Percentiles rank a stretch among this genome's conserved stretches.
phyloP scores from a whole-genome alignment of 2,113 vertebrate genomes.

The Drymodes brunneopygia region DNA sequence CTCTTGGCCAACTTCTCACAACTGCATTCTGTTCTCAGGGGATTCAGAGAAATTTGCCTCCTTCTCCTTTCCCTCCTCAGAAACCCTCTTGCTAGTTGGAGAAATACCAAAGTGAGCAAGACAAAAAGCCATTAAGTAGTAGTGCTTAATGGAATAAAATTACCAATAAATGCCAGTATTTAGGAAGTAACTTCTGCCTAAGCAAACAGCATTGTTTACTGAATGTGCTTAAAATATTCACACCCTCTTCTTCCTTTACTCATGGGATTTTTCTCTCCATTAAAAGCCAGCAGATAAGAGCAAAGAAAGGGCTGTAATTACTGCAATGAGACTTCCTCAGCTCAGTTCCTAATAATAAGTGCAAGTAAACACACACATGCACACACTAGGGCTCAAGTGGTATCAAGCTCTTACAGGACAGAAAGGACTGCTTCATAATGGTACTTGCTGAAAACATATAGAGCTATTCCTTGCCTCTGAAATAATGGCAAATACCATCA shows the following conservation, averaged over 20 bases:
- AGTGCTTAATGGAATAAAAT: neutral
- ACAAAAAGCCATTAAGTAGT: neutral
- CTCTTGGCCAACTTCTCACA: neutral
- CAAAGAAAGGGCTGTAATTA: neutral
- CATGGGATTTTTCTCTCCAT: neutral
- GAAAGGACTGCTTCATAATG: neutral
- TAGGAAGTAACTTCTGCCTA: neutral
- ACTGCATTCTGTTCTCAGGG: neutral
- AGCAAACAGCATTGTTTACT: neutral
- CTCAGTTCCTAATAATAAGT: neutral
- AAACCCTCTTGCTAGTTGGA: neutral
- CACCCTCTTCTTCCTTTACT: neutral
- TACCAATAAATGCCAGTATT: neutral
- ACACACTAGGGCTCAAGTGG: neutral
- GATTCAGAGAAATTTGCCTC: neutral
- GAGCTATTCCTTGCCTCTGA: neutral
- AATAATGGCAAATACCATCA: neutral
- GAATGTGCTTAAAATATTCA: neutral
- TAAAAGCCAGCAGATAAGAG: neutral
- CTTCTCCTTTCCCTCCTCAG: neutral
- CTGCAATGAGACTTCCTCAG: neutral
- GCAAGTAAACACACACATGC: neutral
- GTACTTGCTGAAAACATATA: neutral
- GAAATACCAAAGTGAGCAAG: neutral
- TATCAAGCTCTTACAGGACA: neutral